Base-by-base conservation (phyloP, 2,113 vertebrate species). In the Dicaeum eximium region DNA sequence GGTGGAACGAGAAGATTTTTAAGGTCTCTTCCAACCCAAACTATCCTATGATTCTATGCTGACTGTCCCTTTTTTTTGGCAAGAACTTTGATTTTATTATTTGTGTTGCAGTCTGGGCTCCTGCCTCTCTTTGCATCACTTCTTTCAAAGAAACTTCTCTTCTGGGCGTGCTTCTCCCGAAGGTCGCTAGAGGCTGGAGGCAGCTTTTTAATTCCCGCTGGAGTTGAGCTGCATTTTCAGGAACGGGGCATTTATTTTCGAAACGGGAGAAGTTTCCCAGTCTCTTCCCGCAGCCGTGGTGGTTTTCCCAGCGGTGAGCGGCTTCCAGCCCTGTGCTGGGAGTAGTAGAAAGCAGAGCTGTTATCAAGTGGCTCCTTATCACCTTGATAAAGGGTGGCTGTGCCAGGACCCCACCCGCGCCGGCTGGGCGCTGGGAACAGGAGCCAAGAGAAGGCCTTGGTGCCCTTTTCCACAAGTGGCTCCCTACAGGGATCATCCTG, bases 101-200 rank as follows among this genome's bases (percentile, higher is more conserved):
- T 82, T 61, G 11, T 93, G 72, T 92, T 91, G 67, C 56, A 75
- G 13, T 71, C 60, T 11, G 56, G 66, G 31, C 38, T 73, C 35
- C 40, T 38, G 67, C 67, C 65, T 80, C 5, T 1, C n/a, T 91
- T 77, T 54, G 70, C 75, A 86, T 88, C 86, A 2, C 16, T 90
- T 62, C 35, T 80, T 88, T 92, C 60, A 78, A 88, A 92, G 88
- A 62, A 86, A 74, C 31, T 70, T 77, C 51, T 72, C 2, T 77
- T 57, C 70, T 73, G 86, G 87, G 60, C 54, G 48, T 80, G 58
- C 73, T 87, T 66, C 80, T 48, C 88, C 50, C n/a, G 4, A 24
- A 65, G 66, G 40, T 87, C 45, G 13, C 71, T 69, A 35, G 56
- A 73, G 84, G 80, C 92, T 92, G 70, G 72, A 48, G 85, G 69